A percentile compares a stretch with the other conserved stretches of the same genome.
These are phyloP conservation scores for Penaeus vannamei DNA, from an alignment of 1,140 invertebrate species.

Conservation along the genomic window DNA sequence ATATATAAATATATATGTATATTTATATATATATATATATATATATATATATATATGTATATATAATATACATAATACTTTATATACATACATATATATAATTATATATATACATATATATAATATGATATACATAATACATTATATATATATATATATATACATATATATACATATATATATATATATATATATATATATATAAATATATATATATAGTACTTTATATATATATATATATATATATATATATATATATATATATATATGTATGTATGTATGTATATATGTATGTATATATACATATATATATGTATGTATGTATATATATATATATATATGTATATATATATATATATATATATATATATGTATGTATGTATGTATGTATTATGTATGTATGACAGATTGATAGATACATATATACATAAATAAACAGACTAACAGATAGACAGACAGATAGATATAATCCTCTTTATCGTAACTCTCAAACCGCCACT, in stretches of 20 bases:
- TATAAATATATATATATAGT: neutral
- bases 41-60: too few species aligned
- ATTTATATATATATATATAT: too few species aligned
- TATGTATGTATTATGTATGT: too few species aligned
- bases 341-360: neutral
- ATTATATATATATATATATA: neutral
- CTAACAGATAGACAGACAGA: neutral
- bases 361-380: neutral
- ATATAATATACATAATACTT: too few species aligned
- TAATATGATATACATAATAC: too few species aligned
- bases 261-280: slow-evolving; percentile 23
- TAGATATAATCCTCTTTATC: neutral
- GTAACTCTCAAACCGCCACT: too few species aligned
- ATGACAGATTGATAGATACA: too few species aligned
- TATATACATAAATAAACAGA: neutral
- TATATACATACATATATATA: neutral
- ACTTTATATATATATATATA: slow-evolving; percentile 13
- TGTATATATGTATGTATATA: slow-evolving; percentile 30
- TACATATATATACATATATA: slow-evolving; percentile 14
- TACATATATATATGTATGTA: neutral
- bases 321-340: neutral
- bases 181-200: neutral
- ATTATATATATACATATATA: neutral
- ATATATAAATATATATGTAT: too few species aligned
- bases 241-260: slow-evolving; percentile 29